phyloP scores from a whole-genome alignment of 2,888 invertebrate genomes.

The Drosophila emarginata region DNA sequence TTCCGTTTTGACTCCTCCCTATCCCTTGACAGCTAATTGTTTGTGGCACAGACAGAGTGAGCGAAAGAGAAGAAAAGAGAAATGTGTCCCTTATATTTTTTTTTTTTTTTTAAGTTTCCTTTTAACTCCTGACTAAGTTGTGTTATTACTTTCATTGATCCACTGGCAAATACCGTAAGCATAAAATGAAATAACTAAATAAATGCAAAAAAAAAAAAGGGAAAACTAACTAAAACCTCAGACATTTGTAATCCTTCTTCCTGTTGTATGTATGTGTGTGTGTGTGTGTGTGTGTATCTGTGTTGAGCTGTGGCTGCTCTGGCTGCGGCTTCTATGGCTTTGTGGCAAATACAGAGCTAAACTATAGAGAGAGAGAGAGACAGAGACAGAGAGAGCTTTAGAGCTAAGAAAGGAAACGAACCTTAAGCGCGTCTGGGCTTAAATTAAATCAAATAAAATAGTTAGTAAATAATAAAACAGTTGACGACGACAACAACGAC shows the following conservation, averaged over 20 bases:
- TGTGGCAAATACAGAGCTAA: conserved; percentile 45
- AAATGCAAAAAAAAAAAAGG: not conserved
- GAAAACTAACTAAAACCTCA: conserved; percentile 5
- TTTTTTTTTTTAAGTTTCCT: conserved; percentile 4
- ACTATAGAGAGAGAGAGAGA: conserved; percentile 4
- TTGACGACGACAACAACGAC: conserved; percentile 37
- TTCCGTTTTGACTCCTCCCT: conserved; percentile 17
- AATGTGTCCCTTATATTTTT: not conserved
- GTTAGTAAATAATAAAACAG: conserved; percentile 77
- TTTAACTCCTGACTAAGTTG: conserved; percentile 6
- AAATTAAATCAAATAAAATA: conserved; percentile 77
- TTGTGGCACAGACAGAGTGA: not conserved
- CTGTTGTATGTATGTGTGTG: conserved; percentile 25
- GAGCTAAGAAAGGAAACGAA: conserved; percentile 26
- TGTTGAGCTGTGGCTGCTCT: conserved; percentile 30
- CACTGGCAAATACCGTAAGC: conserved; percentile 3
- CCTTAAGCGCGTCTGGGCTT: conserved; percentile 46
- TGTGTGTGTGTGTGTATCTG: conserved; percentile 32
- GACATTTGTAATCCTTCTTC: conserved; percentile 49
- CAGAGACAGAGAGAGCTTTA: not conserved
- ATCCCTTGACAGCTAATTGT: conserved; percentile 38
- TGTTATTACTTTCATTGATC: conserved; percentile 8
- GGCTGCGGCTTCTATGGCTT: conserved; percentile 53
- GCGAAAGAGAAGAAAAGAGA: not conserved
- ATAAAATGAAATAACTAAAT: conserved; percentile 10